A percentile compares a stretch with the other conserved stretches of the same genome.
Evolutionary conservation across 2,888 invertebrate species (phyloP).

Genomic region (Ormyrus labotus): DNA sequence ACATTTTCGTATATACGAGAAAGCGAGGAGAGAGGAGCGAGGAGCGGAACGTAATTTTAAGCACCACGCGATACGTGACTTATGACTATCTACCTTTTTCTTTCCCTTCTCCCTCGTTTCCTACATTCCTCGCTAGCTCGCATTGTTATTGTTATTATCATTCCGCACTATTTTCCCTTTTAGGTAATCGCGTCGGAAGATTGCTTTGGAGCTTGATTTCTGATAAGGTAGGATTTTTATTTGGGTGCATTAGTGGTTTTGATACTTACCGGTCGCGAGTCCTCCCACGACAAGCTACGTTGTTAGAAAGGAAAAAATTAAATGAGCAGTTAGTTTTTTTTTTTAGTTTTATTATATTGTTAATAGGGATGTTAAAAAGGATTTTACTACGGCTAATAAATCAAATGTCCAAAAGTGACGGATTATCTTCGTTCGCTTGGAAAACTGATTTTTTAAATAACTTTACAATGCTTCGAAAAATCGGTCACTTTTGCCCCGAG

Average conservation of each 20-base stretch:
- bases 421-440: too few species aligned
- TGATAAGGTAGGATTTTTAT: constrained; percentile 1
- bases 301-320: constrained; percentile 62
- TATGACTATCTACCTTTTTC: constrained; percentile 52
- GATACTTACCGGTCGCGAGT: constrained; percentile 74
- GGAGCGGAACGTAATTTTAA: constrained; percentile 55
- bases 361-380: too few species aligned
- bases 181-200: constrained; percentile 16
- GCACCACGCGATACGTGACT: constrained; percentile 59
- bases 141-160: constrained; percentile 19
- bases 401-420: too few species aligned
- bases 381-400: too few species aligned
- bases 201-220: constrained; percentile 27
- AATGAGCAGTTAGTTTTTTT: constrained; percentile 77
- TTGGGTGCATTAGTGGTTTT: constrained; percentile 21
- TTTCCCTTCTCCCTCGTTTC: constrained; percentile 21
- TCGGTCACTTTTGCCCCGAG: too few species aligned
- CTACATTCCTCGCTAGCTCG: neutral
- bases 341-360: neutral
- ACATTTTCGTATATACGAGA: constrained; percentile 49
- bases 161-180: constrained; percentile 3
- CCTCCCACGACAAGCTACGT: constrained; percentile 75
- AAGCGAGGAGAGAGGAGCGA: constrained; percentile 56
- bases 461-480: too few species aligned
- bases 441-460: too few species aligned